A percentile compares a stretch with the other conserved stretches of the same genome.
Evolutionary conservation across 2,113 vertebrate species (phyloP).

Genomic region (Plectropomus leopardus): DNA sequence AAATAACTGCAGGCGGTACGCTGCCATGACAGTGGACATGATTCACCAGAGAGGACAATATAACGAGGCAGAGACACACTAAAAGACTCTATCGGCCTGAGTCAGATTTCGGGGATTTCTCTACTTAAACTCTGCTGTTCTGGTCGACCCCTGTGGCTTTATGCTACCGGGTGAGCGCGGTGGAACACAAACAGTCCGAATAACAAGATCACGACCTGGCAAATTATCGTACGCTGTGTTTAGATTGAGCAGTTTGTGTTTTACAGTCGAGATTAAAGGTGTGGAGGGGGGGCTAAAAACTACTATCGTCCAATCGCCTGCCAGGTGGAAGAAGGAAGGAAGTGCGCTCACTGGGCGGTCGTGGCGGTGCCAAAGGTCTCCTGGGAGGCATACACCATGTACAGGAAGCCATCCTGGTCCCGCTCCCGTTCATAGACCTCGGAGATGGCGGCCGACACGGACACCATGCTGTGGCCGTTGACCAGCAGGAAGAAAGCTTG

Average conservation of each 20-base stretch:
- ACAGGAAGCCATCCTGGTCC: conserved; percentile 96
- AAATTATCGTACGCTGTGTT: background rate
- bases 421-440: conserved; percentile 96
- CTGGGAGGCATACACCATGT: conserved; percentile 99
- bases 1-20: conserved; percentile 4
- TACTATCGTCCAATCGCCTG: conserved; percentile 72
- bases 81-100: conserved; percentile 35
- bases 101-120: conserved; percentile 26
- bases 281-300: conserved; percentile 49
- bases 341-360: conserved; percentile 62
- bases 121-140: conserved; percentile 33
- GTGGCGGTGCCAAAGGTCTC: conserved; percentile 91
- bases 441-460: conserved; percentile 93
- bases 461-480: conserved; percentile 99
- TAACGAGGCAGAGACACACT: conserved; percentile 39
- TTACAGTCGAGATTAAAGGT: conserved; percentile 53
- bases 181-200: conserved; percentile 6
- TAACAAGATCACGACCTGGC: background rate
- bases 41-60: conserved; percentile 18
- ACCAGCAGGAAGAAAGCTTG: conserved; percentile 99
- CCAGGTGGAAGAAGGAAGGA: conserved; percentile 21
- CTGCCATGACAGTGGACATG: conserved; percentile 8
- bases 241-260: conserved; percentile 38
- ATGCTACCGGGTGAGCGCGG: conserved; percentile 18
- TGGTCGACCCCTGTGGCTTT: conserved; percentile 15